Evolutionary conservation across 2,888 invertebrate species (phyloP), one percentile per base, ranked within the genome.

Genomic region (Taphrorychus bicolor): DNA sequence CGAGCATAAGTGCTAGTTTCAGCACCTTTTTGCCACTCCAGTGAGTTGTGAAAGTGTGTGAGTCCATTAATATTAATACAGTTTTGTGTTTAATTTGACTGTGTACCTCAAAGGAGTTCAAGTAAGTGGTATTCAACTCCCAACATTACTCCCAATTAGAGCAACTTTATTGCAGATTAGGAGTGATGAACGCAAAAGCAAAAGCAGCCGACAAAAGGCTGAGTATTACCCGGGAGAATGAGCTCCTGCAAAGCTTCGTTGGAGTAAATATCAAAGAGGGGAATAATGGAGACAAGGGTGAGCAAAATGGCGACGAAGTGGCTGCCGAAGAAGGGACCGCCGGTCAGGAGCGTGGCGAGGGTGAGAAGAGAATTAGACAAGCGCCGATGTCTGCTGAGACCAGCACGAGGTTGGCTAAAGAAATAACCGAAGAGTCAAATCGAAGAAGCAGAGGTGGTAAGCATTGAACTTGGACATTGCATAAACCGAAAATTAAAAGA

Each of bases 241-340:
- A 93, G 78, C 87, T 93, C 74, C 80, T 94, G 16, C 92, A 92
- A 82, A 92, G 92, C 79, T 94, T 91, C 79, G 89, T 92, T 14
- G 85, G 92, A 57, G 87, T 91, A 16, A 91, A 88, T 22, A 82
- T 87, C 5, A 87, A 86, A 1, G 85, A 86, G 21, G 85, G 86
- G 3, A 87, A 72, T 49, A 62, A 59, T 18, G 70, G 72, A 58
- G 73, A 73, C 66, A 57, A 68, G 58, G 63, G 53, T 42, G 32
- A 63, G 52, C 16, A 49, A 52, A 59, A 71, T 62, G 21, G 84
- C 85, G 22, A 85, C 85, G 49, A 85, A 86, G 0, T 52, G 52
- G 23, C 22, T 7, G 48, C 59, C 14, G 60, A 60, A 58, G 45
- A 9, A 16, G 17, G 14, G 7, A 54, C 70, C 61, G 67, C 66